phyloP scores from a whole-genome alignment of 2,797 vertebrate species.

The Catharus ustulatus region DNA sequence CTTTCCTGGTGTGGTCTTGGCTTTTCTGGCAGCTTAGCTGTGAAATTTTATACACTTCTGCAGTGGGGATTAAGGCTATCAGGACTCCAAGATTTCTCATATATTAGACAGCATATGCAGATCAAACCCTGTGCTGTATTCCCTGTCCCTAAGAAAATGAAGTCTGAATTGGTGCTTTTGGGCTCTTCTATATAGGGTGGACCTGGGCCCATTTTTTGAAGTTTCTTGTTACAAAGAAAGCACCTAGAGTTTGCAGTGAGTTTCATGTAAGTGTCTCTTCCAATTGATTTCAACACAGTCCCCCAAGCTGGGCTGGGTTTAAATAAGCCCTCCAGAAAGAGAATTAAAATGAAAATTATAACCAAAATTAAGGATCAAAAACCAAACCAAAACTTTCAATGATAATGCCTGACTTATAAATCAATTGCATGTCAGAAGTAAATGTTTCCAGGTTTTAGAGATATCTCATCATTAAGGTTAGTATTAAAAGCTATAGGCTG shows the following conservation, averaged over 20 bases:
- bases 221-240: slow-evolving; percentile 7
- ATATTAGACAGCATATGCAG: slow-evolving; percentile 60
- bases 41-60: slow-evolving; percentile 86
- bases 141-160: slow-evolving; percentile 1
- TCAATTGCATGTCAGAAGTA: neutral
- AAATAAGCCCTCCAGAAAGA: slow-evolving; percentile 2
- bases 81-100: slow-evolving; percentile 74
- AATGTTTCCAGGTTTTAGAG: neutral
- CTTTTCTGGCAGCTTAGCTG: slow-evolving; percentile 81
- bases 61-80: slow-evolving; percentile 81
- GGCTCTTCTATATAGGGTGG: neutral
- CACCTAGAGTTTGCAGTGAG: neutral
- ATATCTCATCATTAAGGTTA: neutral
- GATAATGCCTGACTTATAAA: neutral
- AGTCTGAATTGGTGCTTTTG: neutral
- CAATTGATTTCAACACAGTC: neutral
- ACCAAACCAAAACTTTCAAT: neutral
- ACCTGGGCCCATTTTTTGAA: neutral
- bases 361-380: neutral
- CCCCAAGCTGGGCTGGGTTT: neutral
- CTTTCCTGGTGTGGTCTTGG: slow-evolving; percentile 82
- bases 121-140: slow-evolving; percentile 18
- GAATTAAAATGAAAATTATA: slow-evolving; percentile 17
- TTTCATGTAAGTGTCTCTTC: neutral
- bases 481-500: neutral